Base-by-base conservation (phyloP, 2,888 invertebrate species). In the Volucella bombylans region DNA sequence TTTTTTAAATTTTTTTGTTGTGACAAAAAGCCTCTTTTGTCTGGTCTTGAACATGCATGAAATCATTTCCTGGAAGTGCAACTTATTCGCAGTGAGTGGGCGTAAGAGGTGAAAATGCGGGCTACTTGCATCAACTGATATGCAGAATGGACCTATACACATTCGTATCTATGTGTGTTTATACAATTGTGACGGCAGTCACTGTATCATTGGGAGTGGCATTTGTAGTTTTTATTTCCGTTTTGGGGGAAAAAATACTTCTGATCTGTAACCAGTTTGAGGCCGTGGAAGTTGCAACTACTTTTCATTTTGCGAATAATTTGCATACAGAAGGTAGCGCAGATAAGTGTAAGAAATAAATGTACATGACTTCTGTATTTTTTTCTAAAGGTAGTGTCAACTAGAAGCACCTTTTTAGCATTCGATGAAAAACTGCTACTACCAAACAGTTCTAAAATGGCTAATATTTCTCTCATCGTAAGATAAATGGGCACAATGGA, bases 61-160 rank as follows among this genome's bases (percentile, higher is more conserved):
- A 64, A 80, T 79, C 83, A 80, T 74, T 83, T 83, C 80, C 83
- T 74, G 83, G 80, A 83, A 83, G 76, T 83, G 71, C 71, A 39
- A 65, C 39, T 68, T n/a, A 31, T 47, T 50, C 1, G 31, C 18
- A 45, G 52, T 41, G 52, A 82, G 82, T 82, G 82, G 82, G 82
- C 47, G 57, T 64, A 52, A 43, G 68, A 78, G 72, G 82, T 73
- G 62, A 68, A 68, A 73, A 72, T 67, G 62, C 68, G 57, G 62
- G 55, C 57, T 39, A 12, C 31, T 31, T 31, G 31, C 31, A 31
- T 31, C 6, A 31, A 31, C 31, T 31, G 31, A 6, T 6, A 31
- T 31, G 31, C 6, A 31, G 31, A 31, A 6, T 31, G 31, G 0
- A 23, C 4, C 0, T 4, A 23, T 31, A 31, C 31, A 1, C 1